These are phyloP conservation scores for Aspidapion aeneum DNA, from an alignment of 2,888 invertebrate species.

Conservation along the genomic window DNA sequence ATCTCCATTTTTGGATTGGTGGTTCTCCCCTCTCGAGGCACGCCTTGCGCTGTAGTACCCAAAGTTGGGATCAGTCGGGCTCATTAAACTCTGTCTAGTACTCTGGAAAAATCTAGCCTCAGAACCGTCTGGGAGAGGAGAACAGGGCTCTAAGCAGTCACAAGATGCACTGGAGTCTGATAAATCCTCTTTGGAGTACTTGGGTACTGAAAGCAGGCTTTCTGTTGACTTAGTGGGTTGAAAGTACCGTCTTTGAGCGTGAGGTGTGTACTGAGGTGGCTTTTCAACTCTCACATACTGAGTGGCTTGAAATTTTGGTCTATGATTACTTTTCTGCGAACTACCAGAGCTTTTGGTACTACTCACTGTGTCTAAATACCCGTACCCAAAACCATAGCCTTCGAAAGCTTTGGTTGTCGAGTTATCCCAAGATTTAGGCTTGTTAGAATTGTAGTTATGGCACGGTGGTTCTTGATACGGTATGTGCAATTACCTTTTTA, in stretches of 20 bases:
- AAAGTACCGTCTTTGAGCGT: conserved; percentile 47
- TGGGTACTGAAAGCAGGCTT: conserved; percentile 66
- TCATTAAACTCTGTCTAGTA: conserved; percentile 43
- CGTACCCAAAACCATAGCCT: conserved; percentile 84
- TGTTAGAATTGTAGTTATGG: conserved; percentile 50
- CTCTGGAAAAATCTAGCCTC: conserved; percentile 45
- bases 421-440: conserved; percentile 90
- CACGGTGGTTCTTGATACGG: conserved; percentile 46
- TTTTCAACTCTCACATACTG: conserved; percentile 39
- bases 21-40: conserved; percentile 51
- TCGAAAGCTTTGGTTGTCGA: conserved; percentile 81
- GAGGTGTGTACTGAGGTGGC: conserved; percentile 48
- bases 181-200: conserved; percentile 59
- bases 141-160: conserved; percentile 58
- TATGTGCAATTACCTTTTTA: background rate
- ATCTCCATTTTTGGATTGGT: conserved; percentile 46
- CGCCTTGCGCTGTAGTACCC: conserved; percentile 46
- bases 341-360: conserved; percentile 22
- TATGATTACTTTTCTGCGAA: conserved; percentile 20
- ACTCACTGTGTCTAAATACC: conserved; percentile 65
- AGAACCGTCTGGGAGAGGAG: conserved; percentile 33
- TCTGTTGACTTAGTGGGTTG: conserved; percentile 72
- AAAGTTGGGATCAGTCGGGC: conserved; percentile 47
- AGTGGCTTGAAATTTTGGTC: conserved; percentile 27
- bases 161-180: conserved; percentile 69